These are phyloP conservation scores for Drosophila truncata DNA, from an alignment of 1,140 invertebrate species.

Conservation along the genomic window DNA sequence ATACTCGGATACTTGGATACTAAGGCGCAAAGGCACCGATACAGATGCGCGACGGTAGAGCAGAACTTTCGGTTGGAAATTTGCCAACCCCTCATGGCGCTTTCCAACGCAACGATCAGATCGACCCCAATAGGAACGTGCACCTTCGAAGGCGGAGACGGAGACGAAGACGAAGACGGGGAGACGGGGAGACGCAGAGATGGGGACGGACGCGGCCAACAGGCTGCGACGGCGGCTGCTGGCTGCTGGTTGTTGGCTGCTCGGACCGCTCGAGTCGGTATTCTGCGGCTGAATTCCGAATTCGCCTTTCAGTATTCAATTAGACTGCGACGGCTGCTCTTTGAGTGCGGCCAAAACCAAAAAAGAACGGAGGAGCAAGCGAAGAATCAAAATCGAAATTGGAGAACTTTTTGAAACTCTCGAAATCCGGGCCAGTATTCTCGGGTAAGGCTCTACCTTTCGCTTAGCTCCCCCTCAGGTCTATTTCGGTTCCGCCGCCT, in stretches of 20 bases:
- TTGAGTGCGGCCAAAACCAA: constrained; percentile 56
- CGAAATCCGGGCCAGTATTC: constrained; percentile 9
- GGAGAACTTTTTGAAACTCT: neutral
- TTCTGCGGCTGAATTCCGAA: constrained; percentile 64
- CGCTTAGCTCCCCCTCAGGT: neutral
- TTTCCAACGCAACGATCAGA: constrained; percentile 68
- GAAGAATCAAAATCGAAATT: neutral
- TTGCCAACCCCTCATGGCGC: constrained; percentile 76
- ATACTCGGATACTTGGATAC: neutral
- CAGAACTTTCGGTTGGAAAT: constrained; percentile 75
- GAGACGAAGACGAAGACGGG: neutral
- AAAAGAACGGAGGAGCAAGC: constrained; percentile 26
- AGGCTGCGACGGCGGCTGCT: constrained; percentile 79
- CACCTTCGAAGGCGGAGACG: neutral
- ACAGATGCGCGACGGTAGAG: constrained; percentile 38
- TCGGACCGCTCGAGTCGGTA: constrained; percentile 76
- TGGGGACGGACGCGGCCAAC: constrained; percentile 56
- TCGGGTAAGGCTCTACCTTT: constrained; percentile 11
- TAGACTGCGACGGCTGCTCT: constrained; percentile 78
- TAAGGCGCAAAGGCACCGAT: neutral
- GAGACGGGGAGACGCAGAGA: neutral
- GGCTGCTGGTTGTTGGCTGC: too few species aligned
- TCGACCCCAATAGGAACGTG: constrained; percentile 67
- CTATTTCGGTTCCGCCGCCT: constrained; percentile 4
- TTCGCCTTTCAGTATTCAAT: constrained; percentile 81